These are phyloP conservation scores for Engraulis encrasicolus DNA, from an alignment of 2,113 vertebrate species.

Conservation along the genomic window DNA sequence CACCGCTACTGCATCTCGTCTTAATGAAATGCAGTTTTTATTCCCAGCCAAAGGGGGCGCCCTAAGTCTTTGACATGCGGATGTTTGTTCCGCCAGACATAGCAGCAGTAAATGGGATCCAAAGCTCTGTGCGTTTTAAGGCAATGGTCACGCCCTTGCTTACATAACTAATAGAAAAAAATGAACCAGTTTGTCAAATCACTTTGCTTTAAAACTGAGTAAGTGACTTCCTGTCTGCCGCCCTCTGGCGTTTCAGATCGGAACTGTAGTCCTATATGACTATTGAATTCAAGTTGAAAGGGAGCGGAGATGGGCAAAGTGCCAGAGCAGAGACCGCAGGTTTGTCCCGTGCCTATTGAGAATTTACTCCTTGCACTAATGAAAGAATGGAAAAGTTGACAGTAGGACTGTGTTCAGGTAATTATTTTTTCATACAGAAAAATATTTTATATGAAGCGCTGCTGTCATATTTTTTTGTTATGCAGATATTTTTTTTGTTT, in stretches of 20 bases:
- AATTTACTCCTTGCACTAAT: constrained; percentile 57
- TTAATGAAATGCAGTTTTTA: constrained; percentile 7
- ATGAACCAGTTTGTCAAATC: background rate
- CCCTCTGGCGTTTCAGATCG: background rate
- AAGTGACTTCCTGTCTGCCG: background rate
- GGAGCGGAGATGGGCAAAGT: background rate
- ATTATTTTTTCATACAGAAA: constrained; percentile 55
- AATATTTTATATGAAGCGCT: constrained; percentile 58
- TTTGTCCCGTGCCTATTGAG: constrained; percentile 49
- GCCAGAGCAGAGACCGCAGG: constrained; percentile 29
- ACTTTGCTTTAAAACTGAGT: background rate
- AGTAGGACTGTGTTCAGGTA: constrained; percentile 49
- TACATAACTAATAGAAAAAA: background rate
- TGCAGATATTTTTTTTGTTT: constrained; percentile 47
- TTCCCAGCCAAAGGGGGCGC: background rate
- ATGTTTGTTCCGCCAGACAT: background rate
- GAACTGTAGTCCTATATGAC: background rate
- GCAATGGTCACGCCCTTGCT: background rate
- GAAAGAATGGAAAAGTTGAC: constrained; percentile 48
- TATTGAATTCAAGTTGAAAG: background rate
- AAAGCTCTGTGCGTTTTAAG: background rate
- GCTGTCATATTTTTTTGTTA: constrained; percentile 56
- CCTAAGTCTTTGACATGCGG: background rate
- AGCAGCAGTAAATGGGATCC: background rate
- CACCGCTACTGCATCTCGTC: too few relatives aligned